A percentile compares a stretch with the other conserved stretches of the same genome.
These are phyloP conservation scores for Kuschelorhynchus macadamiae DNA, from an alignment of 2,888 invertebrate species.

Conservation along the genomic window DNA sequence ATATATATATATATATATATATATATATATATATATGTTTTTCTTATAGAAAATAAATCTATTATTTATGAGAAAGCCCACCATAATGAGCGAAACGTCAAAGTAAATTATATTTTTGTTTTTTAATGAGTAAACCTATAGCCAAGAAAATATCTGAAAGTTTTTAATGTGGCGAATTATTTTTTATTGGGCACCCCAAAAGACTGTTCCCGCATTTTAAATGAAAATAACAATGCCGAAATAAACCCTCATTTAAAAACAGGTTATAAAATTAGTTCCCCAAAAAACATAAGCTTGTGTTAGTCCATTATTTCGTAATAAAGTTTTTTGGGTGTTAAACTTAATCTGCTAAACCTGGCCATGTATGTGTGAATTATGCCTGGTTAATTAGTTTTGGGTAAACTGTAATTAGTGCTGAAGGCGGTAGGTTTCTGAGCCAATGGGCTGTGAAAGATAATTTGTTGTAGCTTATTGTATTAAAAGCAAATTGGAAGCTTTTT, in stretches of 20 bases:
- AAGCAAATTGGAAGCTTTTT: no score
- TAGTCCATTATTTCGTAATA: constrained; percentile 12
- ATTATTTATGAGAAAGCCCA: no score
- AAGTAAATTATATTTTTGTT: no score
- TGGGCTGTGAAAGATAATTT: not conserved
- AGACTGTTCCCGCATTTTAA: not conserved
- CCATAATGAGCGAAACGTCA: no score
- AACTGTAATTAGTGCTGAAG: constrained; percentile 4
- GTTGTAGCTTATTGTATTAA: no score
- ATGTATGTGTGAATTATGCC: constrained; percentile 1
- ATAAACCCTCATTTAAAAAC: constrained; percentile 7
- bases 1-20: no score
- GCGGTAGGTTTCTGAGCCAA: not conserved
- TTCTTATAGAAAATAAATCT: no score
- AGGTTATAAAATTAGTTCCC: constrained; percentile 5
- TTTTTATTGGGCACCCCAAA: no score
- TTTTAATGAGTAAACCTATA: no score
- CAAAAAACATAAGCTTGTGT: constrained; percentile 3
- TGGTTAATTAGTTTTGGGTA: constrained; percentile 14
- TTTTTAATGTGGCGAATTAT: no score
- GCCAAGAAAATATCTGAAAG: no score
- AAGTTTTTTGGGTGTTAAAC: constrained; percentile 8
- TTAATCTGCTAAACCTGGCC: not conserved
- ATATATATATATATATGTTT: no score
- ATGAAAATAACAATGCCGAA: constrained; percentile 2